Evolutionary conservation across 1,140 invertebrate genomes (phyloP), one percentile per base, ranked within the genome.

Genomic region (Cydia fagiglandana): DNA sequence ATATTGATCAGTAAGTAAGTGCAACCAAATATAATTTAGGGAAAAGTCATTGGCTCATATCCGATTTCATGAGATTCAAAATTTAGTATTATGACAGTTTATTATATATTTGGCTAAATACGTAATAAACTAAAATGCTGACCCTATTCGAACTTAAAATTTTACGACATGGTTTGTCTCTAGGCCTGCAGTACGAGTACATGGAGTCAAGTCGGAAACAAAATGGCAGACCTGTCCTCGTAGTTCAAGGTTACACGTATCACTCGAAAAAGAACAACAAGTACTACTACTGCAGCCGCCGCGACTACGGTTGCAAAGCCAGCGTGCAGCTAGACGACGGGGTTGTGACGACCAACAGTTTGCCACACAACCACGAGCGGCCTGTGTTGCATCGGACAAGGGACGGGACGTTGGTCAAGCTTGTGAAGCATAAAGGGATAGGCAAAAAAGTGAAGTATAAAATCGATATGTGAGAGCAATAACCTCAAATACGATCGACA

Each of bases 231-330:
- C 9, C 20, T n/a, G 10, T 61, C 20, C 56, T 61, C 17, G 56
- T 61, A 9, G 17, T 24, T 7, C 56, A 61, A 61, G 56, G 56
- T 24, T 61, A 61, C 56, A 61, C 56, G 9, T 61, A 24, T 20
- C 56, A 61, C 10, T 61, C 56, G 2, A 61, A 61, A 61, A 61
- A 61, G 20, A 12, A 61, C 17, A 61, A 61, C 9, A 70, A 20
- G 28, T 70, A 70, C 66, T 70, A 45, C 30, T 70, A 70, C 28
- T 70, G 66, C 66, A 38, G 30, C 13, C 28, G 30, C 5, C 13
- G 38, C 4, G 38, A 38, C 5, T 38, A 34, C 13, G 66, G 66
- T 17, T 70, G 66, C 66, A 70, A n/a, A 24, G 66, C 66, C 13
- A 61, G 56, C 20, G 56, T 61, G 6, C 56, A 10, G 0, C 56